Evolutionary conservation across 1,140 invertebrate species (phyloP).

Genomic region (Calycopis cecrops): DNA sequence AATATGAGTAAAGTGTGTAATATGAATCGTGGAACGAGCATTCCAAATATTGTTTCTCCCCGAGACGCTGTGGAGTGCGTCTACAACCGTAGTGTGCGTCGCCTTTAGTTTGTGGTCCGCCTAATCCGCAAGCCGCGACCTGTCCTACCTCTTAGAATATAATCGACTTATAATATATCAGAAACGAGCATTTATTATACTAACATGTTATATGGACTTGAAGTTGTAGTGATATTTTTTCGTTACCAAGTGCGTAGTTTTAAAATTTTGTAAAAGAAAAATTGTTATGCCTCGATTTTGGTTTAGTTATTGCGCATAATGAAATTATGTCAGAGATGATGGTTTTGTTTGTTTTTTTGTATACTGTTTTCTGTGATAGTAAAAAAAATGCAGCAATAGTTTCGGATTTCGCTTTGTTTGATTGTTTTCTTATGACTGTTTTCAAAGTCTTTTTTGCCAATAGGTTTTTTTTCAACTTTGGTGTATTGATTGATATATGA

Average conservation of each 20-base stretch:
- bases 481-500: too few species aligned
- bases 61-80: too few species aligned
- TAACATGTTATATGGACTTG: constrained; percentile 37
- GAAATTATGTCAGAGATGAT: background rate
- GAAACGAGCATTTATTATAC: constrained; percentile 54
- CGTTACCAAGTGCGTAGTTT: constrained; percentile 58
- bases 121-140: constrained; percentile 17
- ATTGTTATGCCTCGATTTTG: constrained; percentile 33
- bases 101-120: constrained; percentile 18
- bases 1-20: background rate
- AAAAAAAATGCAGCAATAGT: too few species aligned
- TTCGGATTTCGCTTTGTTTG: too few species aligned
- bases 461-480: too few species aligned
- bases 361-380: too few species aligned
- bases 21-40: background rate
- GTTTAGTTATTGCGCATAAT: constrained; percentile 18
- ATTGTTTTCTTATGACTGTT: too few species aligned
- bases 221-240: constrained; percentile 62
- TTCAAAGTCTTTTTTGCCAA: too few species aligned
- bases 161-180: constrained; percentile 42
- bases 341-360: too few species aligned
- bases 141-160: constrained; percentile 63
- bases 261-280: constrained; percentile 31
- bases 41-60: background rate
- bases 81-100: constrained; percentile 13